Base-by-base conservation (phyloP, 2,113 vertebrate genomes). In the Lophius piscatorius region DNA sequence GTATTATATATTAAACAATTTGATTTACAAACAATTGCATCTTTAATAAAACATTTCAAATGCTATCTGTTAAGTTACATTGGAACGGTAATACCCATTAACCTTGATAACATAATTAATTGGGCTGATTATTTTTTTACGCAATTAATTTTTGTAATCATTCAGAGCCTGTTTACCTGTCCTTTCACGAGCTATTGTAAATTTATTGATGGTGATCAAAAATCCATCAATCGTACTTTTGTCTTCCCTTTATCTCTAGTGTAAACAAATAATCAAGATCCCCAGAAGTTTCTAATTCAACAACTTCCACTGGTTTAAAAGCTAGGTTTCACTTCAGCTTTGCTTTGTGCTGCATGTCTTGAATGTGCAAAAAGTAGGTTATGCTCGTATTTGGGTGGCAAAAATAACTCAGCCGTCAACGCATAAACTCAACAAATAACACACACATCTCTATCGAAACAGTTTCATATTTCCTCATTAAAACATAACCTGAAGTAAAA, bases 401-500 rank as follows among this genome's bases (percentile, higher is more conserved):
- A 56, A 77, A 67, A 74, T 33, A 76, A 51, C 36, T 54, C 63
- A 22, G 56, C 54, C 70, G 74, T 74, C 75, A 78, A 42, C n/a
- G 34, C 51, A 63, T 52, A 65, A 72, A 81, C 39, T 79, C 74
- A 69, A 83, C 58, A 87, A 78, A 75, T 48, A 57, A 40, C 55
- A 57, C 9, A 58, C 47, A 57, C 55, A 47, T 39, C 36, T 51
- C 38, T 70, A 76, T 72, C 62, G 62, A 65, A 70, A 23, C 41
- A 56, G 49, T 77, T 85, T 80, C 63, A 85, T 65, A 62, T 41
- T 44, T 49, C 48, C 83, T 87, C 83, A 85, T 89, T 89, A 89
- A 87, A 89, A 85, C 69, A 28, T 87, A 68, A 84, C 87, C 85
- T 85, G 60, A 70, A 79, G 87, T 83, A 54, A 89, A 83, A 86